These are phyloP conservation scores for Andrena trimmerana DNA, from an alignment of 2,888 invertebrate genomes.

Conservation along the genomic window DNA sequence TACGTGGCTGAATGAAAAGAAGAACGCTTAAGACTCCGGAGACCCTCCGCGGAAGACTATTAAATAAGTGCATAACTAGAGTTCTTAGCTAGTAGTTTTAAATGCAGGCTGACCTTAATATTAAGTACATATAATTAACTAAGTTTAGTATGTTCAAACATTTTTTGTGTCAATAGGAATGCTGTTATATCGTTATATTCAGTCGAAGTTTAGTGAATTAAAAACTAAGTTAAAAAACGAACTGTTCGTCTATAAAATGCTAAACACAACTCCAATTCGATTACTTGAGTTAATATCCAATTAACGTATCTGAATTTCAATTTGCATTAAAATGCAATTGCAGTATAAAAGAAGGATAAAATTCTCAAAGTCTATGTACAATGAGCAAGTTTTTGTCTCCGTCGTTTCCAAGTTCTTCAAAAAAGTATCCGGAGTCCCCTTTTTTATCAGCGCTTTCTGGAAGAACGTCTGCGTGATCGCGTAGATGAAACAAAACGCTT, in stretches of 20 bases:
- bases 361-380: slow-evolving; percentile 11
- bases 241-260: slow-evolving; percentile 4
- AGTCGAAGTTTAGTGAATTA: slow-evolving; percentile 16
- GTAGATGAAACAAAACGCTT: slow-evolving; percentile 68
- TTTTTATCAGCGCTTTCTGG: slow-evolving; percentile 63
- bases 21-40: slow-evolving; percentile 63
- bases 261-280: slow-evolving; percentile 24
- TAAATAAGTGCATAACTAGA: slow-evolving; percentile 22
- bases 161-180: slow-evolving; percentile 11
- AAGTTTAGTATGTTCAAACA: slow-evolving; percentile 15
- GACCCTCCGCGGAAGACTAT: slow-evolving; percentile 48
- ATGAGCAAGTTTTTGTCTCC: not conserved
- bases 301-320: not conserved
- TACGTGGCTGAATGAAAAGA: slow-evolving; percentile 55
- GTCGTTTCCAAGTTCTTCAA: slow-evolving; percentile 22
- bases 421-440: slow-evolving; percentile 46
- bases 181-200: slow-evolving; percentile 9
- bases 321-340: slow-evolving; percentile 25
- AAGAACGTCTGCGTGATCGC: slow-evolving; percentile 66
- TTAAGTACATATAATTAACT: not conserved
- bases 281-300: not conserved
- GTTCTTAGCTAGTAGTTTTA: slow-evolving; percentile 14
- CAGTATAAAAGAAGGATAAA: not conserved
- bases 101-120: slow-evolving; percentile 2
- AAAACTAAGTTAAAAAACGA: slow-evolving; percentile 8